Evolutionary conservation across 2,113 vertebrate genomes (phyloP).

Genomic region (Leptobrachium ailaonicum): DNA sequence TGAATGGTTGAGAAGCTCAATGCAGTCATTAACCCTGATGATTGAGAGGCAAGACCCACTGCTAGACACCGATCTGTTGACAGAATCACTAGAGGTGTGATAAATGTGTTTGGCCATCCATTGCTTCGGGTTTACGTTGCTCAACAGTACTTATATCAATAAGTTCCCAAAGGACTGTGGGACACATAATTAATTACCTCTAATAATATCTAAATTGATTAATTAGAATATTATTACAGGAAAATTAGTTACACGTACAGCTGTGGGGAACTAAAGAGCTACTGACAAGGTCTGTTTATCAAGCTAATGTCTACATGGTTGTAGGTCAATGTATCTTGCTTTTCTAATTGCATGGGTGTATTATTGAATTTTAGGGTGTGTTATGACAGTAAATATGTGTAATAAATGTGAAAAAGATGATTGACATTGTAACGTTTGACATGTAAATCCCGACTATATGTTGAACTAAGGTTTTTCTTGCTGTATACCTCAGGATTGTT

Average conservation of each 20-base stretch:
- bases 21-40: slow-evolving; percentile 39
- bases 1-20: slow-evolving; percentile 15
- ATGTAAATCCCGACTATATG: not conserved
- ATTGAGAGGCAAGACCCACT: not conserved
- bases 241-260: not conserved
- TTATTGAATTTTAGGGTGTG: not conserved
- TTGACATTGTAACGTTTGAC: not conserved
- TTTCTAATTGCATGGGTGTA: not conserved
- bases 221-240: slow-evolving; percentile 21
- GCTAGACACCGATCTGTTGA: not conserved
- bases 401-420: not conserved
- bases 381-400: not conserved
- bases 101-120: slow-evolving; percentile 43
- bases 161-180: slow-evolving; percentile 9
- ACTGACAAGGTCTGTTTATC: not conserved
- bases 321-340: not conserved
- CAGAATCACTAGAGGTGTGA: slow-evolving; percentile 15
- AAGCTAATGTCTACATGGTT: not conserved
- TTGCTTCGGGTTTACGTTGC: slow-evolving; percentile 29
- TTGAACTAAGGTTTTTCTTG: not conserved
- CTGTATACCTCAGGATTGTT: not conserved
- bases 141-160: slow-evolving; percentile 42
- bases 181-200: slow-evolving; percentile 29
- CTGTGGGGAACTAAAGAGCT: not conserved
- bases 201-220: slow-evolving; percentile 25